Evolutionary conservation across 1,140 invertebrate genomes (phyloP).

Genomic region (Lepidostoma basale): DNA sequence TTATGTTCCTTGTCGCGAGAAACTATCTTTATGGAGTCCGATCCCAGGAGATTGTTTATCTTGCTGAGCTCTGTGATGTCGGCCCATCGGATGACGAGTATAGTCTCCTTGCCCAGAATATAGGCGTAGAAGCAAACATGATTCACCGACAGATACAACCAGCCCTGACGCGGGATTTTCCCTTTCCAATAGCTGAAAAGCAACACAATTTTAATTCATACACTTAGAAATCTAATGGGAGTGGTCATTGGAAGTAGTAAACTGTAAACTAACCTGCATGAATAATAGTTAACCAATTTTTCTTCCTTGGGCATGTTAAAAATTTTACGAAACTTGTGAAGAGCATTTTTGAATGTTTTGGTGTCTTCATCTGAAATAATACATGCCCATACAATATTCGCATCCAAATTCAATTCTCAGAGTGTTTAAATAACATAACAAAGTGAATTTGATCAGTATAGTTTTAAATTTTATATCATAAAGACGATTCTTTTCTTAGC

Average conservation of each 20-base stretch:
- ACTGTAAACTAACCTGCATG: slow-evolving; percentile 76
- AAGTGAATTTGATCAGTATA: too few relatives aligned
- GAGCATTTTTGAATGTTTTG: slow-evolving; percentile 78
- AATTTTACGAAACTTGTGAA: slow-evolving; percentile 85
- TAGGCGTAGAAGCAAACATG: slow-evolving; percentile 96
- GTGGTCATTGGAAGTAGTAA: not conserved
- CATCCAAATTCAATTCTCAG: too few relatives aligned
- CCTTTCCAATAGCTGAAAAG: slow-evolving; percentile 88
- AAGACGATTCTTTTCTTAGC: too few relatives aligned
- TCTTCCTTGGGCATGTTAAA: slow-evolving; percentile 93
- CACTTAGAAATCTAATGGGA: too few relatives aligned
- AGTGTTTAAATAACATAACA: too few relatives aligned
- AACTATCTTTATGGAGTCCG: slow-evolving; percentile 84
- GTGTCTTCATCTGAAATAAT: slow-evolving; percentile 80
- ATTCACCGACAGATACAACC: slow-evolving; percentile 94
- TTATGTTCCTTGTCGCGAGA: slow-evolving; percentile 83
- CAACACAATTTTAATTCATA: too few relatives aligned
- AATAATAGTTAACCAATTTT: slow-evolving; percentile 93
- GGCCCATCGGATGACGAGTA: slow-evolving; percentile 85
- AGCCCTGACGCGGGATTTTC: slow-evolving; percentile 90
- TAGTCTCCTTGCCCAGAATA: slow-evolving; percentile 89
- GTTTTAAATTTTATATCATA: too few relatives aligned
- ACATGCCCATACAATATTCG: too few relatives aligned
- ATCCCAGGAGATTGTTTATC: slow-evolving; percentile 79
- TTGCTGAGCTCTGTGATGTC: slow-evolving; percentile 77